These are phyloP conservation scores for Furnarius figulus DNA, from an alignment of 2,113 vertebrate genomes.

Conservation along the genomic window DNA sequence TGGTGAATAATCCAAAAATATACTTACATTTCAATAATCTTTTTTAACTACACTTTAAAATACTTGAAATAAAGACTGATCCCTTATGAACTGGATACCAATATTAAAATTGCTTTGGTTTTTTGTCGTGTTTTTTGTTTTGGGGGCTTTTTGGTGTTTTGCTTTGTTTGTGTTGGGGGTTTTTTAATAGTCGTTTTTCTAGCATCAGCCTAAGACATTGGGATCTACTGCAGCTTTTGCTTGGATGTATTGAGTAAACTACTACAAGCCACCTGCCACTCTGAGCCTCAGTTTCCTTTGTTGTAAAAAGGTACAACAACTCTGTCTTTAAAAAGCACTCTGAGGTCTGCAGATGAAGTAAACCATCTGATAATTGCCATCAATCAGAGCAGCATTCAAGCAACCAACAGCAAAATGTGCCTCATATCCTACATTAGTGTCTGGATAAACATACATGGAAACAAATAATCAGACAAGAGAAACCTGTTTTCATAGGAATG, in stretches of 20 bases:
- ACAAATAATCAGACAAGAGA: not conserved
- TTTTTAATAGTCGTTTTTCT: not conserved
- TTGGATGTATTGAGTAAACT: not conserved
- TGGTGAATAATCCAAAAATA: not conserved
- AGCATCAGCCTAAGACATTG: not conserved
- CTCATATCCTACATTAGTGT: constrained; percentile 28
- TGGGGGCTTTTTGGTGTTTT: too few relatives aligned
- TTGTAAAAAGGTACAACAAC: not conserved
- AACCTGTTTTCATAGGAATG: constrained; percentile 1
- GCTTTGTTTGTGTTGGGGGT: too few relatives aligned
- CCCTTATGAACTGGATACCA: not conserved
- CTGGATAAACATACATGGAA: constrained; percentile 6
- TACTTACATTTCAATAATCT: not conserved
- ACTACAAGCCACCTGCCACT: not conserved
- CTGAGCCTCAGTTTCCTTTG: not conserved
- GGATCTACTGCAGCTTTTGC: not conserved
- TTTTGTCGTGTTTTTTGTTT: too few relatives aligned
- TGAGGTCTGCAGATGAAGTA: not conserved
- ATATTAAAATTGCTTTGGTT: not conserved
- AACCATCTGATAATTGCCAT: not conserved
- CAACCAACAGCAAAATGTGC: not conserved
- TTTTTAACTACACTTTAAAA: not conserved
- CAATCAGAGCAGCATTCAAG: constrained; percentile 18
- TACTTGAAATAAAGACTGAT: not conserved
- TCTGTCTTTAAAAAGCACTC: not conserved